Base-by-base conservation (phyloP, 2,113 vertebrate species). In the Brachyhypopomus gauderio region DNA sequence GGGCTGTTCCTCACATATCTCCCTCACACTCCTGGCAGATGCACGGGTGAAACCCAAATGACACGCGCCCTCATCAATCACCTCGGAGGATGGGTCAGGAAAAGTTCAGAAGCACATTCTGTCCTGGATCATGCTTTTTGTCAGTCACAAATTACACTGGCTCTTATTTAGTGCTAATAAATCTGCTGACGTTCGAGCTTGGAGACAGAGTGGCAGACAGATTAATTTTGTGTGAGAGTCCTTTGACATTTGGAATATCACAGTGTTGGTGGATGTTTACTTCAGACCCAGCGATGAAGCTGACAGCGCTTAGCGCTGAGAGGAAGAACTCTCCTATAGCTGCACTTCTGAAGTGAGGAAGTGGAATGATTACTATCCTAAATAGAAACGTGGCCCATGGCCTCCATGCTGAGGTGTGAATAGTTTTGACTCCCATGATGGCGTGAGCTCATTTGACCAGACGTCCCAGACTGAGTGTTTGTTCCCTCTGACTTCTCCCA, bases 81-180 rank as follows among this genome's bases (percentile, higher is more conserved):
- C 75, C 79, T 48, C 73, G 67, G 14, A 5, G 6, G 55, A 63
- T 34, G 30, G 25, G 60, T 70, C 66, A 70, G 36, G 58, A 58
- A 67, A 69, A 67, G 67, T 77, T 41, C 30, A 12, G 3, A 1
- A 52, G 76, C 55, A 14, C 30, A 67, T 67, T 76, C 20, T 11
- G 52, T 34, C 23, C 25, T 19, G 59, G 34, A 23, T 36, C 3
- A 38, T n/a, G n/a, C 58, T 72, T 74, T 48, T 64, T 77, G 59
- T 52, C 73, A 60, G 27, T 79, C 71, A 62, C 5, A 34, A 76
- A 75, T 71, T 41, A 67, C 55, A 27, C 58, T 82, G 70, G 56
- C 72, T 74, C 78, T 84, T 82, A 75, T 60, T 20, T 48, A 6
- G 30, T 56, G 58, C 77, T 71, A 84, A 81, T 84, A 81, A 81